phyloP scores from a whole-genome alignment of 2,888 invertebrate genomes.

The Drosophila recens region DNA sequence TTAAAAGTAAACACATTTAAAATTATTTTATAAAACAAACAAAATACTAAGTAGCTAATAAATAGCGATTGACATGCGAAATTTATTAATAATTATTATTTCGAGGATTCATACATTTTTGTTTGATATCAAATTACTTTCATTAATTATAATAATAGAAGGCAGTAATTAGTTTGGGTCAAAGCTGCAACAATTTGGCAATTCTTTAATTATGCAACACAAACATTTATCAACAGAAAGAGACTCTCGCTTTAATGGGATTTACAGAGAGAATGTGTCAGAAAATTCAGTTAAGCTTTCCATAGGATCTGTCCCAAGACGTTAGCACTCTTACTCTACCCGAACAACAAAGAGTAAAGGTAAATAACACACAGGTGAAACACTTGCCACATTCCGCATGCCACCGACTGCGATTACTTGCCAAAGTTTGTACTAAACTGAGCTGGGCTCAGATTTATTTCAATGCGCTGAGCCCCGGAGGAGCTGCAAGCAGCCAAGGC shows the following conservation, averaged over 20 bases:
- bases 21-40: no score
- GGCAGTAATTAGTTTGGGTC: neutral
- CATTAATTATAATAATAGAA: no score
- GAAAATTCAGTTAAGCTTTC: slow-evolving; percentile 54
- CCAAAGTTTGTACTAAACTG: slow-evolving; percentile 56
- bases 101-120: no score
- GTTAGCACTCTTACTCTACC: slow-evolving; percentile 2
- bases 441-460: slow-evolving; percentile 69
- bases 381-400: slow-evolving; percentile 24
- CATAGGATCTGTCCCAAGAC: slow-evolving; percentile 25
- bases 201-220: slow-evolving; percentile 73
- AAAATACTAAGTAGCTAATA: no score
- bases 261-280: neutral
- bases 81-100: no score
- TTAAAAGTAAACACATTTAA: no score
- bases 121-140: no score
- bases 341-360: slow-evolving; percentile 65
- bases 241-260: slow-evolving; percentile 17
- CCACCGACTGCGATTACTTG: slow-evolving; percentile 25
- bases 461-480: slow-evolving; percentile 58
- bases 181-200: slow-evolving; percentile 59
- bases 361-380: slow-evolving; percentile 71
- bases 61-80: no score
- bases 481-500: slow-evolving; percentile 41
- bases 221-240: slow-evolving; percentile 56